Conservation (phyloP, 2,797 vertebrate species). For the Hyperoplus lanceolatus region DNA sequence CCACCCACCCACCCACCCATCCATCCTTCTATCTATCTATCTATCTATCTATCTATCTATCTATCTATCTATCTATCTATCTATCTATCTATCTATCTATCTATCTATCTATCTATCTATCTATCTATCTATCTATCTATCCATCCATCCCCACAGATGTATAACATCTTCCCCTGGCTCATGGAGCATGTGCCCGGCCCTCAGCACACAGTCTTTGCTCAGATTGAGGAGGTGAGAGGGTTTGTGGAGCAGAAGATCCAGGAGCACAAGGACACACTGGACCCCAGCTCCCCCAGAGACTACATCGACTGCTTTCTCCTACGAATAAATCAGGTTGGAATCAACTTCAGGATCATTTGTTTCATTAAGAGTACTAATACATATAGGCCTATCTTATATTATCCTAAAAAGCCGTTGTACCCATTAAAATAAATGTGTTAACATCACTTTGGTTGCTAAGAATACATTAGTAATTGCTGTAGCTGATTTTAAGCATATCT, state of each 20-base stretch:
- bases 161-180: conserved; percentile 78
- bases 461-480: not conserved
- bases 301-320: conserved; percentile 86
- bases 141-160: conserved; percentile 64
- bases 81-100: no score
- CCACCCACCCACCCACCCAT: no score
- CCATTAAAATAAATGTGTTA: not conserved
- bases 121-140: no score
- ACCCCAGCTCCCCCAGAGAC: conserved; percentile 73
- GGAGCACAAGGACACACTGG: conserved; percentile 75
- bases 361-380: not conserved
- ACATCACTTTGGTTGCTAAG: not conserved
- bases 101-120: no score
- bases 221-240: conserved; percentile 51
- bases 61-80: no score
- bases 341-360: not conserved
- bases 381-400: no score
- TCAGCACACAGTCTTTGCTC: conserved; percentile 43
- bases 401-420: not conserved
- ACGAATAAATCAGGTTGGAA: conserved; percentile 71
- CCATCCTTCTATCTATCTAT: no score
- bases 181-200: conserved; percentile 74
- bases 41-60: no score
- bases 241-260: conserved; percentile 75
- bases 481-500: not conserved